Base-by-base conservation (phyloP, 2,888 invertebrate species). In the Xestia xanthographa region DNA sequence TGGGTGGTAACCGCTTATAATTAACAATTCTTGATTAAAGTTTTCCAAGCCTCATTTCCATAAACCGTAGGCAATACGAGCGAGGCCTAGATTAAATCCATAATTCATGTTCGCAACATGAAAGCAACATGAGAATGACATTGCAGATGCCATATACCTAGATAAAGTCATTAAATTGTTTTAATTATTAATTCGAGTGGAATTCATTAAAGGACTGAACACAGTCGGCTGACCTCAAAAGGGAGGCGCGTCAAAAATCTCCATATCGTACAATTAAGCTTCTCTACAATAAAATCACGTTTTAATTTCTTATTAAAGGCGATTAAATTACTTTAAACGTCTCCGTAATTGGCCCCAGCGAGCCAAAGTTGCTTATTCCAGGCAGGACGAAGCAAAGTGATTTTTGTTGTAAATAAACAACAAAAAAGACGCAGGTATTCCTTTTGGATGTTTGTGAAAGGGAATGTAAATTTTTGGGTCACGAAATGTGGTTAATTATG, bases 261-360 rank as follows among this genome's bases (percentile, higher is more conserved):
- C 86, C 86, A 84, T 84, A 87, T 82, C 85, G 87, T 87, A 92
- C 92, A 95, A 94, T 94, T 93, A 92, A 93, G 90, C 91, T 91
- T 91, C 92, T 92, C 92, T 92, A 92, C 87, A 94, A 93, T 96
- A 96, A 96, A 95, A 92, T 92, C 83, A 89, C 90, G 81, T 90
- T 93, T 95, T 95, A 93, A 96, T 95, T 91, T 89, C 93, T 90
- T 93, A 92, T 92, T 92, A 91, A 88, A 88, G 89, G 87, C 87
- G 91, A 94, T 95, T 93, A 94, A 94, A 92, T 93, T 91, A 91
- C 92, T 91, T 91, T 91, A 88, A 94, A 92, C 87, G 92, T 92
- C 88, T 84, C 90, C 91, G 91, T 95, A 95, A 95, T 95, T 94
- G 94, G 92, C 83, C 77, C 71, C 84, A 84, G 87, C 84, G 87